Conservation (phyloP, 1,140 invertebrate genomes). For the Drosophila lini region DNA sequence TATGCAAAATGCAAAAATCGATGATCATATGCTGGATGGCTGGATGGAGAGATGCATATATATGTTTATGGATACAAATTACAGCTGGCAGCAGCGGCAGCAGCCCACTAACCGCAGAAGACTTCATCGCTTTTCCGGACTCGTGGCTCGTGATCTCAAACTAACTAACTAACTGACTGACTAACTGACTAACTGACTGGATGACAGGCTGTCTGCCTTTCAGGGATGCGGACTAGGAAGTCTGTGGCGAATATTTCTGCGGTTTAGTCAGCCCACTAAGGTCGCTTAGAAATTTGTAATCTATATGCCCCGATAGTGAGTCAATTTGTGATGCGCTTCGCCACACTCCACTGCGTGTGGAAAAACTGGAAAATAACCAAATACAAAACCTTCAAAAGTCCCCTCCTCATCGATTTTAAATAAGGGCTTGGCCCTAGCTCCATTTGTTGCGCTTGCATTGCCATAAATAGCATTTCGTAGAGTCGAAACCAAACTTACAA, state of each 20-base stretch:
- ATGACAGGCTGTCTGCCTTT: conserved; percentile 39
- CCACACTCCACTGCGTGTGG: conserved; percentile 58
- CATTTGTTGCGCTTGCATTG: conserved; percentile 59
- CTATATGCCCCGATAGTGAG: conserved; percentile 33
- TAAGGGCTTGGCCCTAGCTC: conserved; percentile 65
- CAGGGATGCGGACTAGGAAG: conserved; percentile 71
- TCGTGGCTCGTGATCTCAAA: conserved; percentile 52
- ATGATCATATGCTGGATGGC: conserved; percentile 42
- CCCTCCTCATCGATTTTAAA: conserved; percentile 28
- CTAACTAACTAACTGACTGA: conserved; percentile 37
- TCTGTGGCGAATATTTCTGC: conserved; percentile 38
- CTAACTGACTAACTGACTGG: conserved; percentile 25
- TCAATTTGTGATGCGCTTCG: conserved; percentile 62
- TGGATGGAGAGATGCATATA: conserved; percentile 18
- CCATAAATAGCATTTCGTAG: conserved; percentile 58
- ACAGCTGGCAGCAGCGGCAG: conserved; percentile 50
- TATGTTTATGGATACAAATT: conserved; percentile 67
- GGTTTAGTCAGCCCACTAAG: conserved; percentile 59
- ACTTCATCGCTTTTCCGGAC: conserved; percentile 61
- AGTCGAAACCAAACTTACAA: conserved; percentile 57
- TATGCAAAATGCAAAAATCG: conserved; percentile 68
- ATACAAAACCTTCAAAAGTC: conserved; percentile 62
- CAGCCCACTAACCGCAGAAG: conserved; percentile 73
- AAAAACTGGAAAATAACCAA: conserved; percentile 17
- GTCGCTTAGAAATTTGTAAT: conserved; percentile 51